Percentiles rank a stretch among this genome's conserved stretches.
Evolutionary conservation across 1,140 invertebrate genomes (phyloP).

Genomic region (Calephelis nemesis): DNA sequence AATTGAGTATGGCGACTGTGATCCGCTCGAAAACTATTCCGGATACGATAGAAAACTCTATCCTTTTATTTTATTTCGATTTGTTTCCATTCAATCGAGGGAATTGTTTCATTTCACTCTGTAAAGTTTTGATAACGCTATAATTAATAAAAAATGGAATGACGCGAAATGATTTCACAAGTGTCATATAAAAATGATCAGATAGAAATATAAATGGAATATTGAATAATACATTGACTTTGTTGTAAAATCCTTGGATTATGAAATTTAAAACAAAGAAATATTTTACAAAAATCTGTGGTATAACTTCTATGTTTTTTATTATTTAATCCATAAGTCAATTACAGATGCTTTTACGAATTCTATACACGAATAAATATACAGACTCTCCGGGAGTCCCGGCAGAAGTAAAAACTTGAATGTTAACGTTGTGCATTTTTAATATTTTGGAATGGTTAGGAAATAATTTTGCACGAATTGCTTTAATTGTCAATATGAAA

Average conservation of each 20-base stretch:
- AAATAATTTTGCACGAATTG: too few relatives aligned
- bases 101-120: slow-evolving; percentile 60
- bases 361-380: too few relatives aligned
- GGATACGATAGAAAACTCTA: slow-evolving; percentile 68
- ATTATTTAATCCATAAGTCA: too few relatives aligned
- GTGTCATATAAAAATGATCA: not conserved
- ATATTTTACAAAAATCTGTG: not conserved
- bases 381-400: too few relatives aligned
- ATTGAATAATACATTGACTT: not conserved
- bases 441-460: too few relatives aligned
- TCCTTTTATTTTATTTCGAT: slow-evolving; percentile 70
- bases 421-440: too few relatives aligned
- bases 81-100: slow-evolving; percentile 66
- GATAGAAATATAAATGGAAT: not conserved
- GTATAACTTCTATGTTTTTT: too few relatives aligned
- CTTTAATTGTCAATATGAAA: too few relatives aligned
- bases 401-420: too few relatives aligned
- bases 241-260: not conserved
- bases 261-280: not conserved
- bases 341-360: too few relatives aligned
- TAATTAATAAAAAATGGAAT: slow-evolving; percentile 20
- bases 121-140: slow-evolving; percentile 50
- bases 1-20: slow-evolving; percentile 66
- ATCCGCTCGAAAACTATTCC: slow-evolving; percentile 71
- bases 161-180: slow-evolving; percentile 21